Conservation (phyloP, 1,140 invertebrate species). For the Drosophila leontia region DNA sequence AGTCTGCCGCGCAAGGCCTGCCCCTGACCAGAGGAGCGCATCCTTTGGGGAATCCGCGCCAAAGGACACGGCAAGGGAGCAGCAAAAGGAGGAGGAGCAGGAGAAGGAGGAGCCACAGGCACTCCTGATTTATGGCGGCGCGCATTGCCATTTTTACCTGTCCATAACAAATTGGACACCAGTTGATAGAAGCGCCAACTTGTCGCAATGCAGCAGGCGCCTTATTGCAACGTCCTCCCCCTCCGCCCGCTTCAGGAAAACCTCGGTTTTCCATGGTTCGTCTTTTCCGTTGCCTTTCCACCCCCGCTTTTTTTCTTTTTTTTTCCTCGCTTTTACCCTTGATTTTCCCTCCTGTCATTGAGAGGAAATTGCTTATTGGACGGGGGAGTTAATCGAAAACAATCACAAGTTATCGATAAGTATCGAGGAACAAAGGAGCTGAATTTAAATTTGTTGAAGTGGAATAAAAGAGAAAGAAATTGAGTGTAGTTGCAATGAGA, state of each 20-base stretch:
- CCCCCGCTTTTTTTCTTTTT: not conserved
- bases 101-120: not conserved
- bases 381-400: slow-evolving; percentile 27
- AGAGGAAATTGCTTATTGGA: slow-evolving; percentile 2
- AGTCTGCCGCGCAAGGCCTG: slow-evolving; percentile 25
- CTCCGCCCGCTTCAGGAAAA: slow-evolving; percentile 1
- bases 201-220: slow-evolving; percentile 74
- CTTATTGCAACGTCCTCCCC: not conserved
- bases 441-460: not conserved
- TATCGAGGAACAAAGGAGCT: slow-evolving; percentile 1
- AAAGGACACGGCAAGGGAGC: slow-evolving; percentile 2
- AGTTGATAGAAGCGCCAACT: slow-evolving; percentile 75
- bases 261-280: not conserved
- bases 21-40: slow-evolving; percentile 17
- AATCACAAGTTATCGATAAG: slow-evolving; percentile 27
- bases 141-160: slow-evolving; percentile 78
- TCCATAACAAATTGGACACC: slow-evolving; percentile 81
- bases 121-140: slow-evolving; percentile 69
- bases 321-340: not conserved
- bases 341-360: not conserved
- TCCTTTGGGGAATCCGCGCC: slow-evolving; percentile 30
- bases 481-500: not conserved
- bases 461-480: not conserved
- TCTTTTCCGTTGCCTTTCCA: not conserved
- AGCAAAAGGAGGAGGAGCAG: not conserved